Evolutionary conservation across 2,113 vertebrate genomes (phyloP).

Genomic region (Gymnocephalus cernua): DNA sequence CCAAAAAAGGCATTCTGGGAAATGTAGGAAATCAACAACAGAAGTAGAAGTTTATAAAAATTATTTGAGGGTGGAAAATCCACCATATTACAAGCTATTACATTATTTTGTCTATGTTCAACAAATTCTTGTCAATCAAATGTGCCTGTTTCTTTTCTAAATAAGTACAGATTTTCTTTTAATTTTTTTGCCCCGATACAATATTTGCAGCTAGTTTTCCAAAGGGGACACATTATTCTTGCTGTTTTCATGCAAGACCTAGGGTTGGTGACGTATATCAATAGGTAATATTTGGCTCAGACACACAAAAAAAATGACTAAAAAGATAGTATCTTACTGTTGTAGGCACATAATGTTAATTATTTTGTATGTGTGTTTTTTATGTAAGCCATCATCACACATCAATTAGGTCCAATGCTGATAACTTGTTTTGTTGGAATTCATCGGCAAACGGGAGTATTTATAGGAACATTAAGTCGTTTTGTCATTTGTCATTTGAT

Average conservation of each 20-base stretch:
- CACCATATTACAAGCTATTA: constrained; percentile 50
- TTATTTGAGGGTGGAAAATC: constrained; percentile 42
- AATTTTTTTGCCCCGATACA: constrained; percentile 18
- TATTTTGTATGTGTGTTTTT: constrained; percentile 25
- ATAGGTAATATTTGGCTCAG: constrained; percentile 29
- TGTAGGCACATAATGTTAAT: constrained; percentile 64
- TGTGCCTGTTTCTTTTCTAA: constrained; percentile 42
- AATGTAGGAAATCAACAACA: constrained; percentile 20
- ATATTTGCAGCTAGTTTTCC: constrained; percentile 42
- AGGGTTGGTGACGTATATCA: constrained; percentile 56
- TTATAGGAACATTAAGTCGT: constrained; percentile 57
- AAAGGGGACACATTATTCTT: constrained; percentile 26
- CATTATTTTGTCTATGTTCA: constrained; percentile 67
- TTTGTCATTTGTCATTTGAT: constrained; percentile 38
- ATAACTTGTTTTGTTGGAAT: neutral
- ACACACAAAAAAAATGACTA: constrained; percentile 63
- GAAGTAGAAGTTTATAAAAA: neutral
- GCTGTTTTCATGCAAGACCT: constrained; percentile 36
- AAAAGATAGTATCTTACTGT: constrained; percentile 39
- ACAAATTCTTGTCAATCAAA: constrained; percentile 71
- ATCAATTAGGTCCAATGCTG: constrained; percentile 5
- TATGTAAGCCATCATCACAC: constrained; percentile 44
- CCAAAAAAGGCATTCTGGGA: constrained; percentile 23
- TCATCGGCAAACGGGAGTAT: constrained; percentile 39
- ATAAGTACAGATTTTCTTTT: constrained; percentile 49